These are phyloP conservation scores for Ictalurus punctatus DNA, from an alignment of 2,113 vertebrate genomes.

Conservation along the genomic window DNA sequence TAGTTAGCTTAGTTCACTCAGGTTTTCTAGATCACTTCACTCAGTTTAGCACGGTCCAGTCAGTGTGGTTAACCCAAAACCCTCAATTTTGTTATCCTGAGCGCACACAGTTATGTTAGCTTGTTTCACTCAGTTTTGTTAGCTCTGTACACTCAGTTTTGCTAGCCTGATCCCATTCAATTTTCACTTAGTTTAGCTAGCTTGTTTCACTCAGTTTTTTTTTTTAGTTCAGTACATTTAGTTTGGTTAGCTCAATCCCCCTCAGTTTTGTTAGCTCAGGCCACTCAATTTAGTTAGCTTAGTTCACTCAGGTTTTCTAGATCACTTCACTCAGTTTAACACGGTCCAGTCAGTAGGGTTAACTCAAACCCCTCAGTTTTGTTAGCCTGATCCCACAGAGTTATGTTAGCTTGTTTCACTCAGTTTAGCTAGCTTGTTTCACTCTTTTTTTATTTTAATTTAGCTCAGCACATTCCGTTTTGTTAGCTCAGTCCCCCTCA, in stretches of 20 bases:
- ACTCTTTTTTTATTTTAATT: neutral
- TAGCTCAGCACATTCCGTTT: neutral
- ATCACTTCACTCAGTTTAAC: neutral
- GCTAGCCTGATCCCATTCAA: neutral
- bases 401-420: neutral
- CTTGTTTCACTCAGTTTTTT: neutral
- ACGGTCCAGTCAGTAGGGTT: neutral
- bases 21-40: neutral
- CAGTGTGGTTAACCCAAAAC: neutral
- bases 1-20: neutral
- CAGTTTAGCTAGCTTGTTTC: neutral
- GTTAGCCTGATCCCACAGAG: too few species aligned
- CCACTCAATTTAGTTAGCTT: neutral
- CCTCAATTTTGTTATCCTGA: too few species aligned
- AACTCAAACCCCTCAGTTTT: neutral
- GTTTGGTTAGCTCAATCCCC: neutral
- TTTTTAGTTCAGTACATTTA: neutral
- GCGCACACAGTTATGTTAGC: too few species aligned
- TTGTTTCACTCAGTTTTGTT: neutral
- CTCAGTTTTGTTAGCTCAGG: neutral
- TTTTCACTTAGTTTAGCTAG: too few species aligned
- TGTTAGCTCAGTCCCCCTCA: neutral
- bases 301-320: neutral
- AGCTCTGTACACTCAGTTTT: neutral
- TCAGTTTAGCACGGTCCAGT: neutral